Evolutionary conservation across 2,797 vertebrate genomes (phyloP), one percentile per base, ranked within the genome.

Genomic region (Chanos chanos): DNA sequence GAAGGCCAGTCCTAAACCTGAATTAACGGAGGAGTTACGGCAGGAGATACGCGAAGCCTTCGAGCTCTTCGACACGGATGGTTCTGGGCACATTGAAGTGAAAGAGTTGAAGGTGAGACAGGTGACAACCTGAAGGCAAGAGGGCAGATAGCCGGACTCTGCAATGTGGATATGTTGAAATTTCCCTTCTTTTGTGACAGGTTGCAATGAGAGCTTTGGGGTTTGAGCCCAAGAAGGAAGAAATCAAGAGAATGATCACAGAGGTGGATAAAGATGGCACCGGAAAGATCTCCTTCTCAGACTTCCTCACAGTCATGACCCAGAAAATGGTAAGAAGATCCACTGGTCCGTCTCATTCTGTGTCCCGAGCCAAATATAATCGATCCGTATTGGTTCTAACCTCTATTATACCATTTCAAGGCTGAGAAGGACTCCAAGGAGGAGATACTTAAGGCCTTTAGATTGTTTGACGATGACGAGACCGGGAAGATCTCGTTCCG

Each of bases 381-480:
- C n/a, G n/a, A n/a, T n/a, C n/a, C n/a, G n/a, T n/a, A n/a, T n/a
- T n/a, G n/a, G n/a, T n/a, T n/a, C n/a, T n/a, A n/a, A n/a, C 70
- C 7, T 37, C 15, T 30, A 15, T 13, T 9, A 4, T 39, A 50
- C 27, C n/a, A 53, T 13, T 60, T 30, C 3, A 30, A 99, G 95
- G 94, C 91, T 21, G 95, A 97, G 70, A 99, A 98, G 65, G 96
- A 98, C 74, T 94, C 93, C 33, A 94, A 94, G 76, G 96, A 97
- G 77, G 96, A 99, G 81, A 97, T 98, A 59, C 87, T 97, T 60
- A 98, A 98, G 82, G 96, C 95, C 3, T 97, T 99, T 81, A 90
- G 89, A 28, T 86, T 99, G 57, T 98, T 99, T 3, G 94, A 99
- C 18, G 94, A 98, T 0, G 94, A 98, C 5, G 93, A 95, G 78